Evolutionary conservation across 2,888 invertebrate species (phyloP), one percentile per base, ranked within the genome.

Genomic region (Chymomyza caudatula): DNA sequence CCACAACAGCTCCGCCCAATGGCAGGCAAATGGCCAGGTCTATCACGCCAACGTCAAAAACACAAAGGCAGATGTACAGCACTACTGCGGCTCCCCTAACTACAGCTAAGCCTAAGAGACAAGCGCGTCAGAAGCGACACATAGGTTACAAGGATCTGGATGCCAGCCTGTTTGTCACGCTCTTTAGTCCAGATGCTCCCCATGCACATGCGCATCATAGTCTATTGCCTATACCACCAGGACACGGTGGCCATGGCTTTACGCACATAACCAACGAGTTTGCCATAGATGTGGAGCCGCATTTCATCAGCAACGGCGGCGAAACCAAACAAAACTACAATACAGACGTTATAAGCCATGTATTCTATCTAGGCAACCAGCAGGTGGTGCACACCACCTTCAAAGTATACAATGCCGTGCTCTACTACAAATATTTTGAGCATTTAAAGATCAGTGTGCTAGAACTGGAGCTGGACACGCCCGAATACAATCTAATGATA

Each of bases 401-500:
- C 86, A 94, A 95, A 58, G 93, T 93, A 29, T 96, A 96, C 90
- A 94, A 96, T 69, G 93, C 95, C 0, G 93, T 95, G 47, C 90
- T 96, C 65, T 96, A 95, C 59, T 95, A 94, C 88, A 94, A 93
- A 42, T 95, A 94, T 87, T 92, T 96, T 29, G 93, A 94, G 2
- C 92, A 93, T 74, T 89, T 96, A 73, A 93, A 94, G 79, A 93
- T 95, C 8, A 92, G 94, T 52, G 94, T 94, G 1, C 91, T 96
- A 59, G 94, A 95, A 71, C 92, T 96, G 84, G 96, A 96, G 11
- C 89, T 96, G 60, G 96, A 96, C 87, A 96, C 95, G 74, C 93
- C 94, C 0, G 93, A 94, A 63, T 96, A 96, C 88, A 95, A 95
- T 85, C 91, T 96, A 49, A 91, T 96, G 60, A 92, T 96, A 53